A percentile compares a stretch with the other conserved stretches of the same genome.
These are phyloP conservation scores for Cancer borealis DNA, from an alignment of 2,888 invertebrate genomes.

Conservation along the genomic window DNA sequence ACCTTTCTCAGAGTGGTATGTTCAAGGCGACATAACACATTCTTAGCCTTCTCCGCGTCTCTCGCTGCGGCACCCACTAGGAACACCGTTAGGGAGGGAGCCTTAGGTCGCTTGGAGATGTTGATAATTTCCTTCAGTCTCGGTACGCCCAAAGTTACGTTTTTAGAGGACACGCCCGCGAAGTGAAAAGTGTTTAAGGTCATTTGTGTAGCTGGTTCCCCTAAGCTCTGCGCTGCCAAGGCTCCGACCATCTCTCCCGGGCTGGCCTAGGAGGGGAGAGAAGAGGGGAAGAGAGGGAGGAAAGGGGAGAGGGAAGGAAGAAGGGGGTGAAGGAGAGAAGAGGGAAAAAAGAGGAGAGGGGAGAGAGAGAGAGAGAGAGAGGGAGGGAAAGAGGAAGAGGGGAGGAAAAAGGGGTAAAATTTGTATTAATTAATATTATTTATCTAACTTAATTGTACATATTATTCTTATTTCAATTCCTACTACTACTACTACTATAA, in stretches of 20 bases:
- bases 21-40: conserved; percentile 97
- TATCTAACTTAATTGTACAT: too few relatives aligned
- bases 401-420: too few relatives aligned
- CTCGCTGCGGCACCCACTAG: conserved; percentile 97
- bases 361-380: neutral
- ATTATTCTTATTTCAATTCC: too few relatives aligned
- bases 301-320: too few relatives aligned
- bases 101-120: conserved; percentile 99
- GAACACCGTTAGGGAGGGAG: conserved; percentile 98
- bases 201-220: conserved; percentile 99
- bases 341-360: conserved; percentile 3
- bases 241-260: conserved; percentile 99
- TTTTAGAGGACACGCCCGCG: conserved; percentile 99
- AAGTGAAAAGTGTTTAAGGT: conserved; percentile 99
- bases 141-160: conserved; percentile 99
- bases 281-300: neutral
- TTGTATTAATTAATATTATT: too few relatives aligned
- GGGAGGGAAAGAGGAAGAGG: neutral
- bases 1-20: conserved; percentile 98
- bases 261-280: conserved; percentile 80
- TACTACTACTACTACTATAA: neutral
- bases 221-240: conserved; percentile 97
- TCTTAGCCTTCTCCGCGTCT: conserved; percentile 99
- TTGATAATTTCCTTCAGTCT: conserved; percentile 88
- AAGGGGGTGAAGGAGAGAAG: neutral